phyloP scores from a whole-genome alignment of 2,888 invertebrate species.

The Drosophila neonasuta region DNA sequence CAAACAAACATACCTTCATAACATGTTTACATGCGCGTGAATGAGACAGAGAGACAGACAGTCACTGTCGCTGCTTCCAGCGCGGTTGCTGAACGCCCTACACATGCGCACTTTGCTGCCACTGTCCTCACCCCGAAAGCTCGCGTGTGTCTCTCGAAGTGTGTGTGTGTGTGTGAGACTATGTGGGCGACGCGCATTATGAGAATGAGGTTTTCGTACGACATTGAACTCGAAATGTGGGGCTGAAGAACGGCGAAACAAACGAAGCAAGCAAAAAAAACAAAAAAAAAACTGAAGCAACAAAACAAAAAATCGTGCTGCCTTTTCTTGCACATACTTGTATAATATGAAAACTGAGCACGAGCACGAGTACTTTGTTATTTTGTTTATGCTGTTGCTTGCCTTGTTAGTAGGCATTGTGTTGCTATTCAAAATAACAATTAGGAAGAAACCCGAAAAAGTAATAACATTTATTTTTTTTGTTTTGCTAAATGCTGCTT shows the following conservation, averaged over 20 bases:
- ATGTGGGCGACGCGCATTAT: slow-evolving; percentile 63
- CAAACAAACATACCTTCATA: neutral
- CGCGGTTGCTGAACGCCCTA: slow-evolving; percentile 59
- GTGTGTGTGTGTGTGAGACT: slow-evolving; percentile 28
- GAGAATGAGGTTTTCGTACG: slow-evolving; percentile 76
- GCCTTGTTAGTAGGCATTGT: slow-evolving; percentile 40
- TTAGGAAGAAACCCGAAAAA: slow-evolving; percentile 36
- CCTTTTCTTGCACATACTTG: slow-evolving; percentile 43
- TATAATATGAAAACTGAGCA: neutral
- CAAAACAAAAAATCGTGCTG: slow-evolving; percentile 42
- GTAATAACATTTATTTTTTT: slow-evolving; percentile 27
- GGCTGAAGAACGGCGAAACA: slow-evolving; percentile 49
- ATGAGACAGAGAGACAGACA: slow-evolving; percentile 25
- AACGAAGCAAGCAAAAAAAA: slow-evolving; percentile 27
- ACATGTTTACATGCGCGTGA: slow-evolving; percentile 48
- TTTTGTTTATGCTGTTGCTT: slow-evolving; percentile 25
- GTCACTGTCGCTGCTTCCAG: slow-evolving; percentile 11
- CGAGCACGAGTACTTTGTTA: slow-evolving; percentile 14
- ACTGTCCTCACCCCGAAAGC: slow-evolving; percentile 12
- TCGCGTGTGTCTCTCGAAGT: slow-evolving; percentile 6
- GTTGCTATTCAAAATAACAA: slow-evolving; percentile 37
- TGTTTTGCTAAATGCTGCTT: slow-evolving; percentile 37
- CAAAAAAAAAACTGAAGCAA: slow-evolving; percentile 54
- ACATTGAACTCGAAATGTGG: slow-evolving; percentile 80
- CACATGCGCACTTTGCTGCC: slow-evolving; percentile 54